Conservation (phyloP, 2,113 vertebrate species). For the Microcebus tavaratra region DNA sequence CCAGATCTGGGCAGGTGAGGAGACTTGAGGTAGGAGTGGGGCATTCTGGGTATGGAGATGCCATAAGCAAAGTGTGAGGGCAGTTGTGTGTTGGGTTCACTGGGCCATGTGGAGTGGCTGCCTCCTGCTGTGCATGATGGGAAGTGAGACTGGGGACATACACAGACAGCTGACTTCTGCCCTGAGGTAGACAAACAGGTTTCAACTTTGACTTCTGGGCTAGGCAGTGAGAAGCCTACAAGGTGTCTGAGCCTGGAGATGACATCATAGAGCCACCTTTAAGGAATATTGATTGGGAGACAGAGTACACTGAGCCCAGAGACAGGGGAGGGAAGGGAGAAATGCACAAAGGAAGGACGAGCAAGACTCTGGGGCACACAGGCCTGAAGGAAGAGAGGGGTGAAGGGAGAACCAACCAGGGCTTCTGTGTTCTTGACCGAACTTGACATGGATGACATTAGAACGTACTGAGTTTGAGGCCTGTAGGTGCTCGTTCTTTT, state of each 20-base stretch:
- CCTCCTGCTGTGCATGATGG: not conserved
- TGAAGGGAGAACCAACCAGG: not conserved
- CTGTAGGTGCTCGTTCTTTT: not conserved
- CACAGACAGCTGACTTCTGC: not conserved
- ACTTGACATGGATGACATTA: rapidly evolving
- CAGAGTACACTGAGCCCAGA: not conserved
- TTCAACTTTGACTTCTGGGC: not conserved
- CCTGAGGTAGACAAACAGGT: not conserved
- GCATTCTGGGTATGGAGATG: not conserved
- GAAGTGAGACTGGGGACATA: not conserved
- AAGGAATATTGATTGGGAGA: not conserved
- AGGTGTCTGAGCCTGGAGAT: not conserved
- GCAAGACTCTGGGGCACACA: rapidly evolving
- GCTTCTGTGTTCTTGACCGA: too few species aligned
- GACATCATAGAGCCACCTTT: not conserved
- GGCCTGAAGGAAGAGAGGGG: not conserved
- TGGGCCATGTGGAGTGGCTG: not conserved
- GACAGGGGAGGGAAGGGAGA: not conserved
- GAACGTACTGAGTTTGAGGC: rapidly evolving
- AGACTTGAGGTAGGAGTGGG: not conserved
- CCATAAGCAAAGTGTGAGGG: not conserved
- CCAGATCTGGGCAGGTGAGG: not conserved
- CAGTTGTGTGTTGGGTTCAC: not conserved
- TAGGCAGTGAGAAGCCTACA: not conserved
- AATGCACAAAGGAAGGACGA: rapidly evolving